Evolutionary conservation across 2,888 invertebrate species (phyloP).

Genomic region (Vesta saturnalis): DNA sequence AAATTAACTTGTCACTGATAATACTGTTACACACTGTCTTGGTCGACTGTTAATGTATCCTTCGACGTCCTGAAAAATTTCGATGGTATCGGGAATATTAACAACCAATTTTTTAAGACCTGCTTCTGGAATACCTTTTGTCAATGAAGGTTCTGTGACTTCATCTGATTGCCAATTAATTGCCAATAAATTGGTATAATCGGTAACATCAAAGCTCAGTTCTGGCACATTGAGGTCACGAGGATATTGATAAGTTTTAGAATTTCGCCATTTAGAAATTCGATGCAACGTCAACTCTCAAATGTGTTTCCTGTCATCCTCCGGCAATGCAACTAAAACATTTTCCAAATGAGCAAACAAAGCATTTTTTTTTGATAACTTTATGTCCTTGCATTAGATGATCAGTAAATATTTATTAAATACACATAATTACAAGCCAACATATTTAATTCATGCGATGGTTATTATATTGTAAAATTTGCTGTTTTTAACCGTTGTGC

Average conservation of each 20-base stretch:
- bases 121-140: not conserved
- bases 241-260: too few relatives aligned
- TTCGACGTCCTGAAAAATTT: too few relatives aligned
- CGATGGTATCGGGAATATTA: not conserved
- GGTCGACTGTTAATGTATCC: not conserved
- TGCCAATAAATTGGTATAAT: too few relatives aligned
- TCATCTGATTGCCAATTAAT: conserved; percentile 11
- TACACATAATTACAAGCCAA: conserved; percentile 29
- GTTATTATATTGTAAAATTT: conserved; percentile 32
- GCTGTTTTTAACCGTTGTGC: conserved; percentile 28
- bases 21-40: not conserved
- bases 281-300: conserved; percentile 44
- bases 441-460: conserved; percentile 29
- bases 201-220: too few relatives aligned
- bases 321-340: conserved; percentile 46
- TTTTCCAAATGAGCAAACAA: conserved; percentile 49
- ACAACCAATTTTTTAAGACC: conserved; percentile 7
- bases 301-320: conserved; percentile 42
- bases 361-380: conserved; percentile 43
- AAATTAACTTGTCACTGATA: not conserved
- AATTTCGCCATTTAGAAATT: conserved; percentile 40
- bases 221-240: too few relatives aligned
- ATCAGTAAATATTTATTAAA: conserved; percentile 22
- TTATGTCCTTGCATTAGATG: conserved; percentile 20
- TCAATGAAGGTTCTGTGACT: too few relatives aligned